A percentile compares a stretch with the other conserved stretches of the same genome.
phyloP scores from a whole-genome alignment of 2,113 vertebrate species.

The Tenrec ecaudatus region DNA sequence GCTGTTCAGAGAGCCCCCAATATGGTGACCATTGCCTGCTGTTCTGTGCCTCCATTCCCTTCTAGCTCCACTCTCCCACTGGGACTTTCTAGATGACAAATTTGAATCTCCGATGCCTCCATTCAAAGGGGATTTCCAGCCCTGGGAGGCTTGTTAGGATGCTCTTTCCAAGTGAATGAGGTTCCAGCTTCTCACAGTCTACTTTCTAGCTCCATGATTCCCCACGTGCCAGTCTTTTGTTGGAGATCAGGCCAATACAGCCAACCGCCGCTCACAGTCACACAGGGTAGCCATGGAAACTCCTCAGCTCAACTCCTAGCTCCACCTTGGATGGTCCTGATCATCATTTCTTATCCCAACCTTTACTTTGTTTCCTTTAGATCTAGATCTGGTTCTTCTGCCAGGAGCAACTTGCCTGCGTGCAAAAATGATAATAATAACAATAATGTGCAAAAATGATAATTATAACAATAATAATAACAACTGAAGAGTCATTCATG shows the following conservation, averaged over 20 bases:
- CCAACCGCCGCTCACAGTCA: background rate
- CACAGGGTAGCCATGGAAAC: background rate
- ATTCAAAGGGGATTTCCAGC: background rate
- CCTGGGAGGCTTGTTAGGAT: background rate
- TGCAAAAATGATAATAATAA: background rate
- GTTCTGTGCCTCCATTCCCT: background rate
- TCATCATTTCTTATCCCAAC: slow-evolving; percentile 20
- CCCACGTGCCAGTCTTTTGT: background rate
- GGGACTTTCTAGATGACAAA: slow-evolving; percentile 25
- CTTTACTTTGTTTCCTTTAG: background rate
- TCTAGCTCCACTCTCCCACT: background rate
- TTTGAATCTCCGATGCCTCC: background rate
- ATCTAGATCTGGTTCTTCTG: background rate
- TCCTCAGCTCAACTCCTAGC: background rate
- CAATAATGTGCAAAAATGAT: background rate
- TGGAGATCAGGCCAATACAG: background rate
- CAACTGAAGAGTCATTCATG: slow-evolving; percentile 58
- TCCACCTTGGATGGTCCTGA: background rate
- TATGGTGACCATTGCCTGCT: background rate
- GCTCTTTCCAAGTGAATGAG: slow-evolving; percentile 22
- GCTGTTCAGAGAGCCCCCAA: background rate
- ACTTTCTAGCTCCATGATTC: background rate
- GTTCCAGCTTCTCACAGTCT: background rate
- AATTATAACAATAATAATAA: background rate
- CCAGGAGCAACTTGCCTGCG: slow-evolving; percentile 30